Base-by-base conservation (phyloP, 2,888 invertebrate species). In the Yponomeuta evonymella region DNA sequence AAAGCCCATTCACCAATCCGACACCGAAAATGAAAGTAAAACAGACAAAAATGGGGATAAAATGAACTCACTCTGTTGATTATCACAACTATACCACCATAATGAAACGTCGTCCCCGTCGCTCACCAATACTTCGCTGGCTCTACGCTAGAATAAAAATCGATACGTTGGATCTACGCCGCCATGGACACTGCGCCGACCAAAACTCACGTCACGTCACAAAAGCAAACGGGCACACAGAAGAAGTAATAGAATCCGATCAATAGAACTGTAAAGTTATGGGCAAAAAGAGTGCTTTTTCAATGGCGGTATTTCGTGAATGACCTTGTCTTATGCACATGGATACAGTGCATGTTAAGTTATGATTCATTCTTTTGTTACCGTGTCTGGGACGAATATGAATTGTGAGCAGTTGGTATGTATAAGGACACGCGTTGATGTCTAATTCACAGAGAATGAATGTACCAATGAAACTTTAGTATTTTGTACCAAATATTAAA, bases 31-130 rank as follows among this genome's bases (percentile, higher is more conserved):
- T 70, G 67, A 70, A 65, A 81, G 81, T 88, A 89, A 87, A 89
- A 80, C 80, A 87, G 51, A 15, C 51, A 87, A 87, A 85, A 87
- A 89, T 89, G 88, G 81, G 80, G 83, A 15, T 15, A 58, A 58
- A 85, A 84, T 87, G 88, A 87, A 90, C 88, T 90, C 90, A 91
- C 90, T 87, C 84, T 77, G 64, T 48, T 58, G 51, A 58, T 58
- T 71, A 33, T 51, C 69, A 79, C 78, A 82, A 79, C 81, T 84
- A 23, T 70, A 63, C 63, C 63, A 43, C 85, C 89, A 86, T 82
- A 80, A 80, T 79, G 79, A 79, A 77, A 79, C 79, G 84, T 78
- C 75, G 81, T 72, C 75, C 75, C 79, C 78, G 79, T 80, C 76
- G 80, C 75, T 76, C 78, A 79, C 76, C 76, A 76, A 80, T 81